Percentiles rank a stretch among this genome's conserved stretches.
Evolutionary conservation across 2,113 vertebrate species (phyloP).

Genomic region (Larimichthys crocea): DNA sequence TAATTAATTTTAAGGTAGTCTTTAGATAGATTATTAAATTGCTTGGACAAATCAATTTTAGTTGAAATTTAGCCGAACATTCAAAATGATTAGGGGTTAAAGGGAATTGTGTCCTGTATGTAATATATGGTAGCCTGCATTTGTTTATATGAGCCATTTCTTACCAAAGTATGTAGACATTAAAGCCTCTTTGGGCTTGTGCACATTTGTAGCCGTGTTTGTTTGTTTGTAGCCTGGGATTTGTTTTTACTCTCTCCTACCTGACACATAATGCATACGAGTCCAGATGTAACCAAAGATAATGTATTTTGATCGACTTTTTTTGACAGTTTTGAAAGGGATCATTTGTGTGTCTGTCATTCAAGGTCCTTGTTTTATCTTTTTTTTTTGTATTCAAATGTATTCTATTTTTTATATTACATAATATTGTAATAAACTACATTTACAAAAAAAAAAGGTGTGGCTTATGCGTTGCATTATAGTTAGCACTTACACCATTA

Average conservation of each 20-base stretch:
- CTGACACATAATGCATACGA: constrained; percentile 46
- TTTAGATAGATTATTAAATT: constrained; percentile 46
- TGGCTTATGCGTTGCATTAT: neutral
- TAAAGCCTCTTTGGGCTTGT: constrained; percentile 52
- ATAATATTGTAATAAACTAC: constrained; percentile 85
- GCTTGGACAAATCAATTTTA: constrained; percentile 42
- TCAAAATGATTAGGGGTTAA: constrained; percentile 38
- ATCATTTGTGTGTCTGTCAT: constrained; percentile 70
- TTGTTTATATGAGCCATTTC: constrained; percentile 58
- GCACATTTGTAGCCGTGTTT: constrained; percentile 60
- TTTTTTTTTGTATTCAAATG: constrained; percentile 85
- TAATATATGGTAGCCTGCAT: constrained; percentile 39
- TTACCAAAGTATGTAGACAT: constrained; percentile 70
- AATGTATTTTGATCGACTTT: constrained; percentile 58
- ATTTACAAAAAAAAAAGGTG: constrained; percentile 69
- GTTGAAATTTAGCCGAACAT: constrained; percentile 24
- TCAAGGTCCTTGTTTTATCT: constrained; percentile 60
- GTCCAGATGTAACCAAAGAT: constrained; percentile 85
- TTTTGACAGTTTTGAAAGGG: constrained; percentile 77
- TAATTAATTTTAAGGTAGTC: constrained; percentile 31
- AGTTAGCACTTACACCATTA: neutral
- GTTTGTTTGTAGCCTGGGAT: constrained; percentile 48
- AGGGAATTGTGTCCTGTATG: constrained; percentile 66
- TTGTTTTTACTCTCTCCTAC: constrained; percentile 28
- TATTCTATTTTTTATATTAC: constrained; percentile 89